These are phyloP conservation scores for Lontra canadensis DNA, from an alignment of 2,113 vertebrate genomes.

Conservation along the genomic window DNA sequence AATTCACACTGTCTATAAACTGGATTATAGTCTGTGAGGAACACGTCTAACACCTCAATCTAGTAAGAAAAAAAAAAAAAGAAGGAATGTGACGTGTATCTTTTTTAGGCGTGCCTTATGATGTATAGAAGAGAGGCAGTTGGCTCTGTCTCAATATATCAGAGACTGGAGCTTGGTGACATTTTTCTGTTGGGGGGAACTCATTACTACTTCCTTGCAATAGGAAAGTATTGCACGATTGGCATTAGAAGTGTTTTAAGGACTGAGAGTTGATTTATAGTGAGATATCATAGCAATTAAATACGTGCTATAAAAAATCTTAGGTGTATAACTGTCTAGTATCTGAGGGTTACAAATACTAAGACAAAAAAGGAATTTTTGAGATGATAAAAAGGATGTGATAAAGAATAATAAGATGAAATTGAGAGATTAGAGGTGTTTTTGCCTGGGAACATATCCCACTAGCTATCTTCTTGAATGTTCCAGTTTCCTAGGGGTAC, in stretches of 20 bases:
- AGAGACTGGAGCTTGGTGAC: not conserved
- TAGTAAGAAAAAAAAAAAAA: not conserved
- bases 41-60: not conserved
- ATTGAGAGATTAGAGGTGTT: not conserved
- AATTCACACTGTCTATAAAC: not conserved
- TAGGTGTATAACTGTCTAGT: not conserved
- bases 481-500: not conserved
- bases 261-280: conserved; percentile 11
- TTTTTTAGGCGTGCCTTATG: not conserved
- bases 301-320: not conserved
- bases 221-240: not conserved
- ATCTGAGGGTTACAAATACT: not conserved
- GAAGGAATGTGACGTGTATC: not conserved
- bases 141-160: conserved; percentile 32
- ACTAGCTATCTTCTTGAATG: not conserved
- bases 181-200: conserved; percentile 21
- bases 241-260: conserved; percentile 31
- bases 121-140: not conserved
- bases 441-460: not conserved
- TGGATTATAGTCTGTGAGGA: not conserved
- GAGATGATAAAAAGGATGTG: not conserved
- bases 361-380: not conserved
- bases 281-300: conserved; percentile 26
- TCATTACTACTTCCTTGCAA: conserved; percentile 26
- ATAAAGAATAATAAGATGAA: not conserved